Conservation (phyloP, 1,140 invertebrate genomes). For the Drepana arcuata region DNA sequence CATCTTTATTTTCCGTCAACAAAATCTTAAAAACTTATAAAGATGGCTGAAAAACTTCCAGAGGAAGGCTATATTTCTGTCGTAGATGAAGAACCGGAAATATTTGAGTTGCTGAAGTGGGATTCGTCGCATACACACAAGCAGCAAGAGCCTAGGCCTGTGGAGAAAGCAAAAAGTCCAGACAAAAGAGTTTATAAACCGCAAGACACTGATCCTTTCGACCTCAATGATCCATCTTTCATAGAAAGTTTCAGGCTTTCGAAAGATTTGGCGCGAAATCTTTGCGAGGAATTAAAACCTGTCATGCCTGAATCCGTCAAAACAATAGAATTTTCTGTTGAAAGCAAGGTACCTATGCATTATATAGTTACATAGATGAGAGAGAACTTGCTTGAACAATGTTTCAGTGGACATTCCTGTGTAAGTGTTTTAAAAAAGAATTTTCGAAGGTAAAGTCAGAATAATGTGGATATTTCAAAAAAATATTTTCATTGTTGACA, state of each 20-base stretch:
- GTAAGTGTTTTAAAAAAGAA: too few relatives aligned
- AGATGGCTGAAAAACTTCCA: constrained; percentile 57
- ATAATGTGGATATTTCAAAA: too few relatives aligned
- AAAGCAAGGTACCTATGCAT: constrained; percentile 56
- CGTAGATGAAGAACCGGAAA: constrained; percentile 58
- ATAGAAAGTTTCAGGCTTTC: constrained; percentile 46
- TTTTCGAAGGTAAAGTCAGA: too few relatives aligned
- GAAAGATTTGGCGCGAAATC: constrained; percentile 46
- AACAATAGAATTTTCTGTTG: constrained; percentile 55
- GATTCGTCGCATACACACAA: constrained; percentile 52
- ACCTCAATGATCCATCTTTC: constrained; percentile 44
- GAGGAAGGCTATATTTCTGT: constrained; percentile 62
- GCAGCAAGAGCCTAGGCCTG: constrained; percentile 33
- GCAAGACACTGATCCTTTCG: constrained; percentile 48
- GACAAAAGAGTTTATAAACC: constrained; percentile 38
- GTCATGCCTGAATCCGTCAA: constrained; percentile 58
- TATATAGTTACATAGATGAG: too few relatives aligned
- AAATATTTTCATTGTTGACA: too few relatives aligned
- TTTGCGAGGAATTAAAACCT: constrained; percentile 50
- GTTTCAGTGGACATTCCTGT: too few relatives aligned
- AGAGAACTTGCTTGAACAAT: too few relatives aligned
- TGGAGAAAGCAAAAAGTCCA: constrained; percentile 50
- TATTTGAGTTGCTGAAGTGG: constrained; percentile 59
- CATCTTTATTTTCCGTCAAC: constrained; percentile 35
- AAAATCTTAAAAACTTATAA: constrained; percentile 28